Base-by-base conservation (phyloP, 2,797 vertebrate species). In the Poeciliopsis infans region DNA sequence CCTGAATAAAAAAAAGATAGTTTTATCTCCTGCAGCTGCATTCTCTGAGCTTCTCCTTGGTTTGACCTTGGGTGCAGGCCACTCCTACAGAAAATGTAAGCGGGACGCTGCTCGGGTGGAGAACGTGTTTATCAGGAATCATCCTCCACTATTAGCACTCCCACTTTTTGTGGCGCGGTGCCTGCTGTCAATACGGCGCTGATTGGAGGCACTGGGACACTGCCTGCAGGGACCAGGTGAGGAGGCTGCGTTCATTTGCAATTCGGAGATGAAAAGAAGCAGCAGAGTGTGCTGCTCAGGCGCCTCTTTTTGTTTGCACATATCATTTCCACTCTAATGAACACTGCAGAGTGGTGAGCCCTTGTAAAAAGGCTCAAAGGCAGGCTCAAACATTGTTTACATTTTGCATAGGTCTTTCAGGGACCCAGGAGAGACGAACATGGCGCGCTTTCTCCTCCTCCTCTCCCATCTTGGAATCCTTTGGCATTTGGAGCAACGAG, bases 281-380 rank as follows among this genome's bases (percentile, higher is more conserved):
- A 83, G 88, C 86, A 77, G 86, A 88, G 91, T 89, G 92, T 89
- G 87, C 85, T 82, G 87, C 93, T 89, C 77, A 83, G 92, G 89
- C 7, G 87, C 83, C 83, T 92, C 90, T 89, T 93, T 95, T 94
- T 95, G 94, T 95, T 94, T 95, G 95, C 93, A 95, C 94, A 94
- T 94, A 95, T 94, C 85, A 94, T 95, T 95, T 94, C 93, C 93
- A 89, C 90, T 91, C 91, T 95, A 94, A 95, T 95, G 93, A 95
- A 93, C 90, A 85, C 89, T 47, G 88, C 84, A 79, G 91, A 91
- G 91, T 88, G 78, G 91, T 86, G 87, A 89, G 88, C 82, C 88
- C 85, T 89, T 93, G 93, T 88, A 87, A 90, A 81, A 68, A 86
- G 83, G 88, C 90, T 89, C 91, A 91, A 89, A 93, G 92, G 87